Evolutionary conservation across 2,888 invertebrate genomes (phyloP).

Genomic region (Mantis religiosa): DNA sequence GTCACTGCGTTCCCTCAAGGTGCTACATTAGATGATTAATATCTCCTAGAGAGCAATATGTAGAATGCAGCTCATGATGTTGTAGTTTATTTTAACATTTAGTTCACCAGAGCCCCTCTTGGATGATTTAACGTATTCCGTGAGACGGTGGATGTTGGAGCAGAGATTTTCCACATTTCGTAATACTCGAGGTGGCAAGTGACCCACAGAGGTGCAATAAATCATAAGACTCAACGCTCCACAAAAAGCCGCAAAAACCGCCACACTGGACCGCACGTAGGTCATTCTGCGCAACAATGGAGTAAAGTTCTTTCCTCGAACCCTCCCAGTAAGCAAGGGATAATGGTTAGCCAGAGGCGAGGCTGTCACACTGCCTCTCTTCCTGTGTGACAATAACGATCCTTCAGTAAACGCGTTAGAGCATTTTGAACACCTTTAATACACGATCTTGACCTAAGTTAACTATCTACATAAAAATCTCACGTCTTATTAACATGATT

Average conservation of each 20-base stretch:
- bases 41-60: neutral
- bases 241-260: conserved; percentile 7
- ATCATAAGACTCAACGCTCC: conserved; percentile 1
- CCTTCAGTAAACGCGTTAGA: no score
- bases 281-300: neutral
- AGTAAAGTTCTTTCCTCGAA: neutral
- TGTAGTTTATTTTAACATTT: neutral
- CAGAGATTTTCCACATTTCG: conserved; percentile 22
- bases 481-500: no score
- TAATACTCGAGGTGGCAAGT: conserved; percentile 26
- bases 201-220: conserved; percentile 23
- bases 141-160: conserved; percentile 1
- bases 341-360: neutral
- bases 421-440: no score
- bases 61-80: neutral
- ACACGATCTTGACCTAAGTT: no score
- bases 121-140: conserved; percentile 17
- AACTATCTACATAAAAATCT: no score
- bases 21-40: neutral
- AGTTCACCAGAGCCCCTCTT: neutral
- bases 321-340: neutral
- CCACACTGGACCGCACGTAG: neutral
- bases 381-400: neutral
- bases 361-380: neutral
- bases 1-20: neutral